Conservation (phyloP, 2,888 invertebrate genomes). For the Aspidiotus destructor region DNA sequence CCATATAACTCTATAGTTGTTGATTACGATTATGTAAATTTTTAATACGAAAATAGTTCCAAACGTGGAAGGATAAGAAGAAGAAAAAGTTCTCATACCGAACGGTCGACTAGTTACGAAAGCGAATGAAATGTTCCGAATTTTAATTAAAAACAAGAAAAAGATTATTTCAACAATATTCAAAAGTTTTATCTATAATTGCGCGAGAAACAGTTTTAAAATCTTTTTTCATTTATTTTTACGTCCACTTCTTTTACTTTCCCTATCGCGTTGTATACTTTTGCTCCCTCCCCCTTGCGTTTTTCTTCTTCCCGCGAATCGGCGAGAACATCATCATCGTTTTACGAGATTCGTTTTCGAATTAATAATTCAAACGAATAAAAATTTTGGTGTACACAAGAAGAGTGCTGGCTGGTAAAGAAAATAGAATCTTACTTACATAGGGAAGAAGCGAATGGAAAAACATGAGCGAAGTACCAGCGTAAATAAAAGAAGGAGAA, state of each 20-base stretch:
- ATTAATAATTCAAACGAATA: background rate
- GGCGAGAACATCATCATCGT: background rate
- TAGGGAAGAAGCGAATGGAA: too few relatives aligned
- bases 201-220: conserved; percentile 1
- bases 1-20: background rate
- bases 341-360: conserved; percentile 1
- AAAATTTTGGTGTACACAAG: background rate
- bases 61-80: too few relatives aligned
- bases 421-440: too few relatives aligned
- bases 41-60: background rate
- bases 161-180: conserved; percentile 4
- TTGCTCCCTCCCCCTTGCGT: too few relatives aligned
- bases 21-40: background rate
- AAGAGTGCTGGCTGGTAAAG: background rate
- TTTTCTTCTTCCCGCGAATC: background rate
- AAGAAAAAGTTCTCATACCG: too few relatives aligned
- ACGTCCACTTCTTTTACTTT: background rate
- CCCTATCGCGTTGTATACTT: background rate
- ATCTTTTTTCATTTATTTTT: conserved; percentile 1
- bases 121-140: background rate
- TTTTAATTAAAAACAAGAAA: background rate
- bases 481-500: too few relatives aligned
- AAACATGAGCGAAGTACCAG: too few relatives aligned
- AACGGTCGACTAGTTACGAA: background rate
- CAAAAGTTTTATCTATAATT: conserved; percentile 4